phyloP scores from a whole-genome alignment of 1,140 invertebrate genomes.

The Drosophila pachea region DNA sequence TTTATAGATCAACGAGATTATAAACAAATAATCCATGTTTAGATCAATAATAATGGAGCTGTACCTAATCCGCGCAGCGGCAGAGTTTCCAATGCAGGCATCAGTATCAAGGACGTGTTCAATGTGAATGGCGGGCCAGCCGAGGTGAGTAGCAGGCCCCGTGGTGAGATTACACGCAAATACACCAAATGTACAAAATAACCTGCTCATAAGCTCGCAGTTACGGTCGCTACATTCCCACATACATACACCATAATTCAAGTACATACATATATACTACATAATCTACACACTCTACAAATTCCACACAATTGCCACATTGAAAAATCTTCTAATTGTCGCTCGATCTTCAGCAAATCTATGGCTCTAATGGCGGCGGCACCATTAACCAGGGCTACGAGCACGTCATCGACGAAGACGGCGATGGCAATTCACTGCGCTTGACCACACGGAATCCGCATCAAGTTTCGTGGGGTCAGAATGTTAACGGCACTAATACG shows the following conservation, averaged over 20 bases:
- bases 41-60: conserved; percentile 75
- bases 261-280: no score
- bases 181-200: no score
- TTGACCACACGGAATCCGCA: conserved; percentile 80
- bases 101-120: conserved; percentile 83
- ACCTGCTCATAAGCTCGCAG: no score
- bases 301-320: not conserved
- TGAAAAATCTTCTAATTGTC: not conserved
- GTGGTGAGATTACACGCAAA: not conserved
- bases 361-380: conserved; percentile 79
- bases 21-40: conserved; percentile 1
- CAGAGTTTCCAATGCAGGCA: conserved; percentile 81
- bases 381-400: conserved; percentile 82
- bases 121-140: conserved; percentile 80
- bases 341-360: conserved; percentile 63
- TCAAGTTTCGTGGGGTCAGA: conserved; percentile 76
- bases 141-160: conserved; percentile 48
- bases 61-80: conserved; percentile 78
- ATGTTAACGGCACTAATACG: conserved; percentile 64
- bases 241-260: no score
- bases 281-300: not conserved
- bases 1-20: no score
- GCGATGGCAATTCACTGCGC: conserved; percentile 81
- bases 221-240: no score
- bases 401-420: conserved; percentile 81